These are phyloP conservation scores for Catocala fraxini DNA, from an alignment of 2,888 invertebrate species.

Conservation along the genomic window DNA sequence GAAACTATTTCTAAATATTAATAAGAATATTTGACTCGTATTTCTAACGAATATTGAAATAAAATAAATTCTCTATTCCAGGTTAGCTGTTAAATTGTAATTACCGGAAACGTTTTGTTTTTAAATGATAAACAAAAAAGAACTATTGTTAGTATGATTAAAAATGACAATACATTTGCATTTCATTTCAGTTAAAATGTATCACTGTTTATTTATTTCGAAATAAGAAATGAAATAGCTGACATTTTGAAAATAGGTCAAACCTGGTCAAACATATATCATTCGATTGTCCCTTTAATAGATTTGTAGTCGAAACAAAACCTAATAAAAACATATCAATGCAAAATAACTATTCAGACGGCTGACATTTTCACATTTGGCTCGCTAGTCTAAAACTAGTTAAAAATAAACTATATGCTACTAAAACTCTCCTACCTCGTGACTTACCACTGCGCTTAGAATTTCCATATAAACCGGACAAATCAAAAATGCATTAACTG, in stretches of 20 bases:
- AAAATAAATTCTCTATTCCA: too few relatives aligned
- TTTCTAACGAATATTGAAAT: too few relatives aligned
- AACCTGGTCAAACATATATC: conserved; percentile 15
- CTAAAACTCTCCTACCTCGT: conserved; percentile 48
- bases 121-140: neutral
- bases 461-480: conserved; percentile 45
- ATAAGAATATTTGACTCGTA: too few relatives aligned
- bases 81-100: too few relatives aligned
- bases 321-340: conserved; percentile 42
- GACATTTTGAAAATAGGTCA: conserved; percentile 41
- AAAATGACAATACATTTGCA: neutral
- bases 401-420: conserved; percentile 52
- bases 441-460: conserved; percentile 50
- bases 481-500: conserved; percentile 26
- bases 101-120: neutral
- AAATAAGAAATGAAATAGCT: neutral
- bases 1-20: too few relatives aligned
- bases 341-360: conserved; percentile 46
- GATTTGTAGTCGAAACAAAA: conserved; percentile 36
- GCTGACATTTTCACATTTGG: conserved; percentile 56
- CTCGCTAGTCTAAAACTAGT: conserved; percentile 51
- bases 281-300: conserved; percentile 32
- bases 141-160: neutral
- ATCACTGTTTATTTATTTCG: too few relatives aligned
- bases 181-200: neutral